A percentile compares a stretch with the other conserved stretches of the same genome.
Evolutionary conservation across 2,113 vertebrate species (phyloP).

Genomic region (Phaethornis superciliosus): DNA sequence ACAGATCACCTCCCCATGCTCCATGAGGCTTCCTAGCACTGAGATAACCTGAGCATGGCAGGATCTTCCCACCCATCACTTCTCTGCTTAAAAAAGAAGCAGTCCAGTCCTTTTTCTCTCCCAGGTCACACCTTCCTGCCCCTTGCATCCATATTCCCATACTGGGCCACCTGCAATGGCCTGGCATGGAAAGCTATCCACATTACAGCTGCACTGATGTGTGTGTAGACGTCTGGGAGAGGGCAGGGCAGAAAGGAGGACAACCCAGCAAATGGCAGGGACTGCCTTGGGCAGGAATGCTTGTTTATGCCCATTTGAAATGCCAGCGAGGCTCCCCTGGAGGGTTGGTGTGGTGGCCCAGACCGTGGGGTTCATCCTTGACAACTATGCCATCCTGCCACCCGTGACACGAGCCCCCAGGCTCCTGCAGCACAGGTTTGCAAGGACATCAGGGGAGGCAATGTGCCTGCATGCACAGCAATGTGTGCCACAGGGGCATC

Average conservation of each 20-base stretch:
- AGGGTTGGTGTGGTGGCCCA: not conserved
- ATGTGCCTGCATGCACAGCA: not conserved
- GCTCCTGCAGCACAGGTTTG: not conserved
- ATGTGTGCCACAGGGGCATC: not conserved
- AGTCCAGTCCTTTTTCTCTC: not conserved
- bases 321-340: not conserved
- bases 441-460: not conserved
- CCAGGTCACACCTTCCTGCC: not conserved
- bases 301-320: not conserved
- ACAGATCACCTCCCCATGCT: not conserved
- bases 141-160: not conserved
- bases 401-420: not conserved
- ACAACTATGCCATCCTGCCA: not conserved
- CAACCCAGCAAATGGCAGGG: not conserved
- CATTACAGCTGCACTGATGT: not conserved
- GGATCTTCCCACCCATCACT: not conserved
- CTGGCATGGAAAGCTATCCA: fast-evolving
- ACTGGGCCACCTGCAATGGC: not conserved
- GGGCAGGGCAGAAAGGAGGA: not conserved
- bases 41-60: not conserved
- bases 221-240: not conserved
- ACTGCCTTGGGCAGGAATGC: not conserved
- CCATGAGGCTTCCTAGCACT: not conserved
- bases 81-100: not conserved
- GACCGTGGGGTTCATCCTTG: not conserved